These are phyloP conservation scores for Rhopalosiphum padi DNA, from an alignment of 1,140 invertebrate species.

Conservation along the genomic window DNA sequence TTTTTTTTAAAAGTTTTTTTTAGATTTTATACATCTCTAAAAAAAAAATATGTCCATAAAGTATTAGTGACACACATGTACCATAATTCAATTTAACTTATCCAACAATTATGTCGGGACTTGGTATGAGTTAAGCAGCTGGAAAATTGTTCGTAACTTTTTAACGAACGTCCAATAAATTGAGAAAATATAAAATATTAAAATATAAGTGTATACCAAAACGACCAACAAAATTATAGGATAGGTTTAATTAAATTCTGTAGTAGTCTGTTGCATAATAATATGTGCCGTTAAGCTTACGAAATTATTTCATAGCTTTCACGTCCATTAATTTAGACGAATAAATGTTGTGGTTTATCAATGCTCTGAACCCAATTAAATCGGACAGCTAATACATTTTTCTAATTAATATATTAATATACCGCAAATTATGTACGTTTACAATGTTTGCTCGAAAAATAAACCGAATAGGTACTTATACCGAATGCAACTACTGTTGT, in stretches of 20 bases:
- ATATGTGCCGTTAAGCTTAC: neutral
- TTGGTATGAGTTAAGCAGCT: neutral
- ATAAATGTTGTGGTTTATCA: neutral
- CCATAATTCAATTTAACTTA: too few relatives aligned
- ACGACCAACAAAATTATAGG: neutral
- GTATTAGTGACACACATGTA: too few relatives aligned
- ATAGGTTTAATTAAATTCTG: neutral
- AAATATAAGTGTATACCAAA: neutral
- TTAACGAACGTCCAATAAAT: neutral
- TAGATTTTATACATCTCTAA: neutral
- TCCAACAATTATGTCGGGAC: neutral
- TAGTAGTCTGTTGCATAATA: neutral
- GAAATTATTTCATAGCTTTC: neutral
- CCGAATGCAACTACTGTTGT: too few relatives aligned
- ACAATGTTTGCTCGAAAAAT: neutral
- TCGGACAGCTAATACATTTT: neutral
- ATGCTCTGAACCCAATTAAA: too few relatives aligned
- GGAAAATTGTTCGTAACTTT: neutral
- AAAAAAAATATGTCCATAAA: neutral
- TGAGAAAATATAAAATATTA: neutral
- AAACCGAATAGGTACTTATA: neutral
- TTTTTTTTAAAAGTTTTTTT: neutral
- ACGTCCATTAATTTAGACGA: neutral
- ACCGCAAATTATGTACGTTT: neutral
- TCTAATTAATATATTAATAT: neutral